These are phyloP conservation scores for Digitonthophagus gazella DNA, from an alignment of 2,888 invertebrate species.

Conservation along the genomic window DNA sequence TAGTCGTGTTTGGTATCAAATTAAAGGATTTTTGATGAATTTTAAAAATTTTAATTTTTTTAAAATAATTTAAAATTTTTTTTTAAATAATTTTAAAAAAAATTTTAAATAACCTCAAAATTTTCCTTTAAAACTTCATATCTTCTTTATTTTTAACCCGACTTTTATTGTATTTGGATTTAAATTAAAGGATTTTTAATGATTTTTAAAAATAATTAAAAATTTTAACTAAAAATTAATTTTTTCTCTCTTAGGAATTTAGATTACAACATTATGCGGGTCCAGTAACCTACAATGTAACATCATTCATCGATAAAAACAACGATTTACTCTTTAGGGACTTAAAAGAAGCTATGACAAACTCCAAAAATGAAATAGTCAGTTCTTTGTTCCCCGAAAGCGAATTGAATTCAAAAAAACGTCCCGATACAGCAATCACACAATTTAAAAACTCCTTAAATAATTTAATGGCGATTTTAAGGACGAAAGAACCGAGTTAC, in stretches of 20 bases:
- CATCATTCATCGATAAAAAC: slow-evolving; percentile 89
- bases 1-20: no score
- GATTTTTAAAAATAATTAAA: no score
- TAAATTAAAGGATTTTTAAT: no score
- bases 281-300: slow-evolving; percentile 85
- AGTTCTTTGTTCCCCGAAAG: slow-evolving; percentile 60
- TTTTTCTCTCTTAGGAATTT: slow-evolving; percentile 77
- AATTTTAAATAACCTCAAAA: no score
- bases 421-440: slow-evolving; percentile 86
- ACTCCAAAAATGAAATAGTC: slow-evolving; percentile 65
- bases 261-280: slow-evolving; percentile 90
- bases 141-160: no score
- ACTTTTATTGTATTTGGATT: no score
- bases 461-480: slow-evolving; percentile 84
- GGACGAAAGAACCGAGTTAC: slow-evolving; percentile 91
- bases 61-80: no score
- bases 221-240: not conserved
- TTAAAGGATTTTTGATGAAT: no score
- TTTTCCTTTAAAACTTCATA: no score
- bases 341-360: slow-evolving; percentile 79
- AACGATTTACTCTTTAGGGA: slow-evolving; percentile 88
- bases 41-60: no score
- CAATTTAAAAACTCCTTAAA: slow-evolving; percentile 87
- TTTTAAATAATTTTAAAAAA: no score
- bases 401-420: slow-evolving; percentile 72